Percentiles rank a stretch among this genome's conserved stretches.
Conservation (phyloP, 1,140 invertebrate genomes). For the Acromyrmex heyeri region DNA sequence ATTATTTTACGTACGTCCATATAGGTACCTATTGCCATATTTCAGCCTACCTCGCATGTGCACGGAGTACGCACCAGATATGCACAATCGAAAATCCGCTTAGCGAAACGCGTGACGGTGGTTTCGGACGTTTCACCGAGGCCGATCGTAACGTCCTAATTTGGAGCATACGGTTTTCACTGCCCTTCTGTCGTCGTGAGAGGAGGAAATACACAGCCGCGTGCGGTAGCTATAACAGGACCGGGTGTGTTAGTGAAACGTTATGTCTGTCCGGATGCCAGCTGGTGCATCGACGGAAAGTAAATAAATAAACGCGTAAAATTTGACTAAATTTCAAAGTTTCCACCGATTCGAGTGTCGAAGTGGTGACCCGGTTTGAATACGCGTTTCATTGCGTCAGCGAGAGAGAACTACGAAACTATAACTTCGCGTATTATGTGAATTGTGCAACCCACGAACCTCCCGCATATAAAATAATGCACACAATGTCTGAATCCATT, state of each 20-base stretch:
- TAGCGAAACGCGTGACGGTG: slow-evolving; percentile 69
- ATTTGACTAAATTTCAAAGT: slow-evolving; percentile 72
- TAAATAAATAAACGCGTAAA: slow-evolving; percentile 75
- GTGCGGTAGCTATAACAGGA: slow-evolving; percentile 23
- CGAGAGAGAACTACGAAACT: background rate
- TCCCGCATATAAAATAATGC: background rate
- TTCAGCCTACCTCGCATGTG: background rate
- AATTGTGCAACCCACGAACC: background rate
- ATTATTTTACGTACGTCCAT: background rate
- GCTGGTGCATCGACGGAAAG: slow-evolving; percentile 69
- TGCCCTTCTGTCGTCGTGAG: slow-evolving; percentile 2
- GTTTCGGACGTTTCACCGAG: slow-evolving; percentile 68
- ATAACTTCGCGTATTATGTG: background rate
- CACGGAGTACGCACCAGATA: background rate
- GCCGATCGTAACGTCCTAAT: slow-evolving; percentile 71
- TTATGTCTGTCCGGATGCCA: slow-evolving; percentile 64
- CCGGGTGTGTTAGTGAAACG: slow-evolving; percentile 53
- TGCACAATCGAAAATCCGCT: slow-evolving; percentile 71
- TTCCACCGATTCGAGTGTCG: slow-evolving; percentile 32
- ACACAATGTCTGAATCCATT: background rate
- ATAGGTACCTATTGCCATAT: background rate
- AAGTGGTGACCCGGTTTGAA: slow-evolving; percentile 1
- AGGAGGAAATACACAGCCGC: slow-evolving; percentile 53
- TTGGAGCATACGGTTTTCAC: slow-evolving; percentile 61
- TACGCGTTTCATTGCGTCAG: background rate